A percentile compares a stretch with the other conserved stretches of the same genome.
Conservation (phyloP, 1,140 invertebrate species). For the Luehdorfia chinensis region DNA sequence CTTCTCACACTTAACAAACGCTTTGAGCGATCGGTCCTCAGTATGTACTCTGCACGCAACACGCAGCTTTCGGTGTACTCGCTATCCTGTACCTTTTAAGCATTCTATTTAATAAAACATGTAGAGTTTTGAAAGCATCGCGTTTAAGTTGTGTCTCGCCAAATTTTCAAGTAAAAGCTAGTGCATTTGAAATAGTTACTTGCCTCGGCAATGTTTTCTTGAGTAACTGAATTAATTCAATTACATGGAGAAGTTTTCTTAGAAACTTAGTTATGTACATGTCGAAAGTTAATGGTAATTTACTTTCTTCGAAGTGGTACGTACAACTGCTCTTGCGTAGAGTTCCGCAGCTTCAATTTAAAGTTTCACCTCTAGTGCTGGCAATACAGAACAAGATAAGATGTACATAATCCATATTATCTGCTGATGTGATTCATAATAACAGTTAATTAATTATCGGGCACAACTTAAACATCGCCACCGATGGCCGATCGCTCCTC, state of each 20-base stretch:
- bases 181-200: slow-evolving; percentile 20
- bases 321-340: slow-evolving; percentile 20
- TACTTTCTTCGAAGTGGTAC: slow-evolving; percentile 30
- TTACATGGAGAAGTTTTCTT: slow-evolving; percentile 24
- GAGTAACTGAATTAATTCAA: slow-evolving; percentile 27
- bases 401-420: slow-evolving; percentile 3
- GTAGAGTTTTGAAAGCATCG: slow-evolving; percentile 42
- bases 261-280: slow-evolving; percentile 31
- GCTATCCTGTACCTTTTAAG: slow-evolving; percentile 48
- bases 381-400: not conserved
- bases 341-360: slow-evolving; percentile 37
- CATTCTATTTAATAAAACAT: slow-evolving; percentile 51
- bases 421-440: not conserved
- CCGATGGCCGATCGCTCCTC: slow-evolving; percentile 66
- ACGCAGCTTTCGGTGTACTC: slow-evolving; percentile 68
- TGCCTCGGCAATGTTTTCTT: slow-evolving; percentile 22
- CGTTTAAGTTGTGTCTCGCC: slow-evolving; percentile 58
- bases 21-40: slow-evolving; percentile 70
- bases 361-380: slow-evolving; percentile 30
- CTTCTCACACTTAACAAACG: slow-evolving; percentile 26
- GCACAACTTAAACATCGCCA: slow-evolving; percentile 60
- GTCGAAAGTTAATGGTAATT: slow-evolving; percentile 36
- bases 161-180: not conserved
- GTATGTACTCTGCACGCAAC: slow-evolving; percentile 60
- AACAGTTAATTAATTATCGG: slow-evolving; percentile 15